Percentiles rank a stretch among this genome's conserved stretches.
Conservation (phyloP, 2,113 vertebrate genomes). For the Coryphaenoides rupestris region DNA sequence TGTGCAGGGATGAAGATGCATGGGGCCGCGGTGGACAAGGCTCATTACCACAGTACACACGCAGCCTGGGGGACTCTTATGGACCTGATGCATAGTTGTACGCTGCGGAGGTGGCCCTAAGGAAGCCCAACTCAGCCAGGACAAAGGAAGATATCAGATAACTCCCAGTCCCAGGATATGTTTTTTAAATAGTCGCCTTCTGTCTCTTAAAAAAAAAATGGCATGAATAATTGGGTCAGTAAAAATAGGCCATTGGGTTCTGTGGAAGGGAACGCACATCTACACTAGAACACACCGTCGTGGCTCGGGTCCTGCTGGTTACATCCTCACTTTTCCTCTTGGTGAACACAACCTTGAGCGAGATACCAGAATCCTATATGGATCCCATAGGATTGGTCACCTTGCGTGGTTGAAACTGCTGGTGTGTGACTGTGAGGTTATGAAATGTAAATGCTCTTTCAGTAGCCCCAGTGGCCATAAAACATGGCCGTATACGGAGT, state of each 20-base stretch:
- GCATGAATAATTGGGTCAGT: conserved; percentile 13
- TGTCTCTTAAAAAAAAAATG: neutral
- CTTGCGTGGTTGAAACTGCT: too few relatives aligned
- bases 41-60: neutral
- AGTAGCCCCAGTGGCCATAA: too few relatives aligned
- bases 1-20: neutral
- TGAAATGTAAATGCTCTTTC: too few relatives aligned
- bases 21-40: neutral
- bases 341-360: neutral
- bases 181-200: conserved; percentile 8
- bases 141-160: neutral
- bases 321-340: neutral
- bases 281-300: too few relatives aligned
- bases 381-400: too few relatives aligned
- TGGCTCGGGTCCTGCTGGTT: too few relatives aligned
- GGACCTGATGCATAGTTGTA: neutral
- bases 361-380: too few relatives aligned
- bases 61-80: neutral
- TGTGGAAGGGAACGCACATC: neutral
- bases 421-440: too few relatives aligned
- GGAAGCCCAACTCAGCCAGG: neutral
- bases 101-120: conserved; percentile 15
- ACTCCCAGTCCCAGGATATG: neutral
- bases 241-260: neutral
- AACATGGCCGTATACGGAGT: too few relatives aligned